These are phyloP conservation scores for Lasioglossum malachurum DNA, from an alignment of 2,888 invertebrate species.

Conservation along the genomic window DNA sequence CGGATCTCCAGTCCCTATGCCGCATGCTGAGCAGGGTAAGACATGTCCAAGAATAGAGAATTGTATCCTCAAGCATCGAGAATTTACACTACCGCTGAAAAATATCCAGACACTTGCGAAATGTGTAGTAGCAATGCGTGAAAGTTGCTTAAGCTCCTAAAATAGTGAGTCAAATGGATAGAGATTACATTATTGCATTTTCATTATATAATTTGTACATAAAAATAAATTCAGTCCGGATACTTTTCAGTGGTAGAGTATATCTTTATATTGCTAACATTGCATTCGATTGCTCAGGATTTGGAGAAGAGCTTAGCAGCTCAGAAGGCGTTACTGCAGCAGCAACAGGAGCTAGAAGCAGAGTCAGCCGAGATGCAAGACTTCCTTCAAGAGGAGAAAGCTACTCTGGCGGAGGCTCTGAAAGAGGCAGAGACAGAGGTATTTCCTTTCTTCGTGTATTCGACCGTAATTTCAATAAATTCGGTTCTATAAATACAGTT, in stretches of 20 bases:
- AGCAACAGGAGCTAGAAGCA: constrained; percentile 91
- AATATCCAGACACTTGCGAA: too few relatives aligned
- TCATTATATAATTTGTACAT: too few relatives aligned
- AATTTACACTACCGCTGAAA: background rate
- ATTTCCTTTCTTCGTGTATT: background rate
- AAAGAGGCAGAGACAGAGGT: constrained; percentile 91
- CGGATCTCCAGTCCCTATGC: constrained; percentile 89
- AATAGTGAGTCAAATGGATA: too few relatives aligned
- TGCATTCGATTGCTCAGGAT: constrained; percentile 85
- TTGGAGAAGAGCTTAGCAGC: constrained; percentile 89
- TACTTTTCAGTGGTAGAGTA: too few relatives aligned
- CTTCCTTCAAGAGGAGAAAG: constrained; percentile 94
- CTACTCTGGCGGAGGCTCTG: constrained; percentile 91
- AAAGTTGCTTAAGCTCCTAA: too few relatives aligned
- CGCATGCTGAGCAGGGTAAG: constrained; percentile 90
- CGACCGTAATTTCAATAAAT: too few relatives aligned
- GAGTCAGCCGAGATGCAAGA: constrained; percentile 94
- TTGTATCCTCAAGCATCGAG: background rate
- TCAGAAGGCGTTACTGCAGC: constrained; percentile 89
- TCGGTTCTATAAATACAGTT: too few relatives aligned
- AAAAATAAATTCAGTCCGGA: too few relatives aligned
- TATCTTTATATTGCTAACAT: background rate
- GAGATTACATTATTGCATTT: too few relatives aligned
- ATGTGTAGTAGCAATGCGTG: too few relatives aligned
- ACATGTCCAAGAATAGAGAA: background rate